Conservation (phyloP, 2,888 invertebrate species). For the Caenorhabditis becei region DNA sequence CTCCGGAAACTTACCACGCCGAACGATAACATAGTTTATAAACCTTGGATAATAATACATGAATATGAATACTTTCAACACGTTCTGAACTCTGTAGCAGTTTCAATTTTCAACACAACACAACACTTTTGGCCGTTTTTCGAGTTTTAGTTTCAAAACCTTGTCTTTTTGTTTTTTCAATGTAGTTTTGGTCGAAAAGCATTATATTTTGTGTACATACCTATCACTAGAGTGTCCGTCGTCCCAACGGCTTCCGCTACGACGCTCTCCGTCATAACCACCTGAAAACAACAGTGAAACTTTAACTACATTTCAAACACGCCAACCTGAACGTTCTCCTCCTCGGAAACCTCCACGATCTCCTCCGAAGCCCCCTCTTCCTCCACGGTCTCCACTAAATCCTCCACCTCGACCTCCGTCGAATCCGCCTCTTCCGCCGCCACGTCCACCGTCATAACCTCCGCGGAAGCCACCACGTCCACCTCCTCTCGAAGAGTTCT, state of each 20-base stretch:
- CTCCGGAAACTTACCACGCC: constrained; percentile 26
- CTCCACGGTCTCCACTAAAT: constrained; percentile 38
- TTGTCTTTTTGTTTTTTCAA: neutral
- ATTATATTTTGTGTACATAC: constrained; percentile 22
- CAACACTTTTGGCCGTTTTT: constrained; percentile 33
- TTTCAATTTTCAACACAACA: constrained; percentile 51
- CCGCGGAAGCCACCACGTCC: constrained; percentile 41
- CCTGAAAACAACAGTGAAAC: constrained; percentile 14
- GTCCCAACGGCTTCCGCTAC: constrained; percentile 59
- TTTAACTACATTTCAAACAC: neutral
- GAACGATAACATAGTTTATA: constrained; percentile 5
- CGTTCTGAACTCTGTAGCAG: constrained; percentile 55
- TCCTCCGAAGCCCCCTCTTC: constrained; percentile 39
- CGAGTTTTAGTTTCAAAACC: constrained; percentile 12
- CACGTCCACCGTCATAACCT: constrained; percentile 49
- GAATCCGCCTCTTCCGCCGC: constrained; percentile 44
- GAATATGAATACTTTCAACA: constrained; percentile 29
- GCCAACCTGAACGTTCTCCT: constrained; percentile 36
- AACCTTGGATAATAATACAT: constrained; percentile 11
- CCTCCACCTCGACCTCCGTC: constrained; percentile 47
- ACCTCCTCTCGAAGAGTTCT: constrained; percentile 35
- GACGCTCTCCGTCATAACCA: constrained; percentile 49
- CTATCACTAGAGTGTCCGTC: constrained; percentile 43
- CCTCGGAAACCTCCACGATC: constrained; percentile 26
- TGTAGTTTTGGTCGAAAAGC: neutral